Percentiles rank a stretch among this genome's conserved stretches.
These are phyloP conservation scores for Rhodophaea formosa DNA, from an alignment of 2,888 invertebrate genomes.

Conservation along the genomic window DNA sequence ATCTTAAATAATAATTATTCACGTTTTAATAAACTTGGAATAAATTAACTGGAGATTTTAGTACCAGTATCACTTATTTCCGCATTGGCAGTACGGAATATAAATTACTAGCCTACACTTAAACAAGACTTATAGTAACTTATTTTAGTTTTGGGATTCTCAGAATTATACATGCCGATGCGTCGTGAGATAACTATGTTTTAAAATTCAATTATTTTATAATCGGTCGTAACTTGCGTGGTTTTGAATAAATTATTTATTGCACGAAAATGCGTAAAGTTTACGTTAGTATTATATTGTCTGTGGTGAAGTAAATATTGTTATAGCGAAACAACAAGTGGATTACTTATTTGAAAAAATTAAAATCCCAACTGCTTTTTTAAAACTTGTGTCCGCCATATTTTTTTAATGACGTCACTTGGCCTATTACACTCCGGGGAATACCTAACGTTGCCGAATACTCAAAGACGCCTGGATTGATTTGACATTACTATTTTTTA, in stretches of 20 bases:
- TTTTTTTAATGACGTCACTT: too few relatives aligned
- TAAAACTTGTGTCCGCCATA: too few relatives aligned
- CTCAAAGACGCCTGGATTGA: too few relatives aligned
- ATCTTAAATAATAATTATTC: background rate
- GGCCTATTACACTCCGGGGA: too few relatives aligned
- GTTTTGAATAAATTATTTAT: background rate
- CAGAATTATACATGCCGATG: background rate
- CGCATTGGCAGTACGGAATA: background rate
- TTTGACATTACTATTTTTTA: too few relatives aligned
- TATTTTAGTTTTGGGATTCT: background rate
- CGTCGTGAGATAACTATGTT: background rate
- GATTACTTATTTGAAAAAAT: too few relatives aligned
- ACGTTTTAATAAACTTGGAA: background rate
- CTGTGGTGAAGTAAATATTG: too few relatives aligned
- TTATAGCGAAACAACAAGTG: too few relatives aligned
- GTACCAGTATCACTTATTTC: background rate
- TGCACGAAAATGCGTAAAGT: too few relatives aligned
- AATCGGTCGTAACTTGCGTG: background rate
- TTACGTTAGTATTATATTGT: too few relatives aligned
- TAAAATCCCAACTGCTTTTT: too few relatives aligned
- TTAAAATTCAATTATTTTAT: background rate
- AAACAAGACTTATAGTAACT: background rate
- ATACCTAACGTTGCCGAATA: too few relatives aligned
- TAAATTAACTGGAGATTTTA: background rate
- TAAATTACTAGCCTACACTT: background rate